Base-by-base conservation (phyloP, 2,888 invertebrate species). In the Microctonus brassicae region DNA sequence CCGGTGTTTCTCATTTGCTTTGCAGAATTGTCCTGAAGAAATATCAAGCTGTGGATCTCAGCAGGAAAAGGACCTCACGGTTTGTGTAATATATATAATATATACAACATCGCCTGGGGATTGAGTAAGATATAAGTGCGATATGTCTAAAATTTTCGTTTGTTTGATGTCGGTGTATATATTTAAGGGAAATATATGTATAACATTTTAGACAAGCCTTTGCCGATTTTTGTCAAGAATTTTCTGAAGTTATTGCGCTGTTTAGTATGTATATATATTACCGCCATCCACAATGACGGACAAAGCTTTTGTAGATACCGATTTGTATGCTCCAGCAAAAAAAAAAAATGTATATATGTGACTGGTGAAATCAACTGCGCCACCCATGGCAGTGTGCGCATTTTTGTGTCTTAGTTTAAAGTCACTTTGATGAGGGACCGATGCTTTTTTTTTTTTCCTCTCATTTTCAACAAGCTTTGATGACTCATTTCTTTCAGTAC, bases 401-500 rank as follows among this genome's bases (percentile, higher is more conserved):
- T 55, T 20, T 34, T 20, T 34, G 11, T 17, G 57, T 57, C 33
- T 58, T 67, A 29, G 66, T n/a, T 66, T 66, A 66, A 24, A 55
- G 29, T 7, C 26, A 4, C 42, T 67, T 58, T 58, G 42, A 57
- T 26, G 4, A 26, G 17, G 57, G 11, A 24, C 58, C 33, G 52
- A 22, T 33, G 20, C n/a, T n/a, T n/a, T 64, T 39, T 63, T 63
- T 26, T 17, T 58, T 20, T 60, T 63, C 47, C n/a, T n/a, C 33
- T 39, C 20, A 36, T 22, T 72, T 69, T 71, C 67, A 70, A 64
- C 63, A 71, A 75, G 68, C 72, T 65, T 70, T 64, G 76, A 73
- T 75, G 77, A 75, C 75, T 79, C 76, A 76, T 71, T 73, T 57
- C 36, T 13, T 34, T 42, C 53, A 42, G 29, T 57, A 13, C 26